Evolutionary conservation across 2,113 vertebrate species (phyloP).

Genomic region (Tympanuchus pallidicinctus): DNA sequence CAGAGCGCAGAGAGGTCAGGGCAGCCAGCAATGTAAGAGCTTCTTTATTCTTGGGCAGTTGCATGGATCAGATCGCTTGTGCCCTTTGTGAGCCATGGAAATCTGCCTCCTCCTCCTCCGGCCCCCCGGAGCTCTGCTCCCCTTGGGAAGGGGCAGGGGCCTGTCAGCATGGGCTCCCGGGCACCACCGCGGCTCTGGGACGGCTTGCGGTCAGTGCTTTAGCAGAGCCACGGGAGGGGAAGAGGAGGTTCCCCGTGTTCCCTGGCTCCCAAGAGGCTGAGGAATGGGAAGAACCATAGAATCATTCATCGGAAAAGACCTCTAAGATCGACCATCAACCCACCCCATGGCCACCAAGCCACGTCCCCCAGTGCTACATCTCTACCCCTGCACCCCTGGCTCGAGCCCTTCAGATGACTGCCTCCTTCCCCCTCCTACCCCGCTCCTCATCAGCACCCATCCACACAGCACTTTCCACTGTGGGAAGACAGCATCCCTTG

Average conservation of each 20-base stretch:
- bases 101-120: conserved; percentile 61
- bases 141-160: background rate
- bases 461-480: background rate
- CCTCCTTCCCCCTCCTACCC: background rate
- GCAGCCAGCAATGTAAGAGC: conserved; percentile 65
- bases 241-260: background rate
- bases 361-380: too few species aligned
- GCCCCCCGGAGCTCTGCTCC: background rate
- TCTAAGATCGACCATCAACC: too few species aligned
- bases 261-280: background rate
- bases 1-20: conserved; percentile 69
- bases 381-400: too few species aligned
- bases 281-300: background rate
- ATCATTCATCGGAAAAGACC: too few species aligned
- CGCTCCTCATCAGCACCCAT: background rate
- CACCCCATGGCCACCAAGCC: too few species aligned
- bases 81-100: conserved; percentile 70
- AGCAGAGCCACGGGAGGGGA: background rate
- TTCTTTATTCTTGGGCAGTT: conserved; percentile 72
- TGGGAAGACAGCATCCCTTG: background rate
- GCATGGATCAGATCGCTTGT: conserved; percentile 68
- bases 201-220: background rate
- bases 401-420: background rate
- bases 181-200: background rate
- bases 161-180: background rate